Base-by-base conservation (phyloP, 2,113 vertebrate genomes). In the Lepidothrix coronata region DNA sequence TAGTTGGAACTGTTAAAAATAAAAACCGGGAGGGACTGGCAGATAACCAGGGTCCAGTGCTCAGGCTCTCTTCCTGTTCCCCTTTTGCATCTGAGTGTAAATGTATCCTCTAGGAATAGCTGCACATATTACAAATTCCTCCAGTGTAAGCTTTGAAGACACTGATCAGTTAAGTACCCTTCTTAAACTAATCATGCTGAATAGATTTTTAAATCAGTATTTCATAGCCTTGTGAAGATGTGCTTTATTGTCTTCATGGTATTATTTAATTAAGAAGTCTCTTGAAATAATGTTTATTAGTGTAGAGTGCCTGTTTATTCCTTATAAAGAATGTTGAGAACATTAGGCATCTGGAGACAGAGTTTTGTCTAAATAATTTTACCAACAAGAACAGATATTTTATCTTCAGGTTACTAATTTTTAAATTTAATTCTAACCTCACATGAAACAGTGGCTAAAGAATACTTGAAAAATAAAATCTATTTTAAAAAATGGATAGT, bases 211-310 rank as follows among this genome's bases (percentile, higher is more conserved):
- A 67, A 87, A 75, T 89, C 57, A 82, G 22, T 92, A 49, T 91
- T 89, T 95, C 81, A 82, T 89, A 65, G 52, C 44, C 14, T 71
- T 85, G 17, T 78, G 72, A 92, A 94, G 52, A 85, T 70, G 67
- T 16, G 37, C 27, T 84, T 61, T 52, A 67, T 77, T 94, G 73
- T 55, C 70, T 92, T 89, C 30, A 78, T 71, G 20, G 5, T 78
- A 63, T 85, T 87, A 71, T 80, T 91, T 94, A 80, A 94, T 96
- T 88, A 97, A 89, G 58, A 76, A 78, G 33, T 88, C 81, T 89
- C 62, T 85, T 90, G 70, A 92, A 81, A 72, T 87, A 67, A 25
- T 91, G 51, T 30, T 81, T 81, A 72, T 46, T 82, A 82, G 31
- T 25, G 41, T 63, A 87, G 52, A 65, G 61, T 72, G 48, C 35